These are phyloP conservation scores for Rhadina sibilatrix DNA, from an alignment of 2,113 vertebrate genomes.

Conservation along the genomic window DNA sequence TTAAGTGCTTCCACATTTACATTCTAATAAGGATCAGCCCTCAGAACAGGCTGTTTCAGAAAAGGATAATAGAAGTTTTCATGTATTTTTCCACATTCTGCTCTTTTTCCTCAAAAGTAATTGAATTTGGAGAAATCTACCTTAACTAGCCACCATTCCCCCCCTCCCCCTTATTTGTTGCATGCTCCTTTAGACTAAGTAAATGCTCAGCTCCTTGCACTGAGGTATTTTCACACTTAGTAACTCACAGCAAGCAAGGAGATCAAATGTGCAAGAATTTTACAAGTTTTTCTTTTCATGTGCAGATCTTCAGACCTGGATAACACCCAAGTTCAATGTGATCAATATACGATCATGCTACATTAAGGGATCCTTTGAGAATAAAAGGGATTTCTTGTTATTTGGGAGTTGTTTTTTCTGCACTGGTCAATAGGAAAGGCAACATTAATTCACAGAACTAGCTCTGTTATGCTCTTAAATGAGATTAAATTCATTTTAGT, in stretches of 20 bases:
- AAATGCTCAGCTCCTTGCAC: neutral
- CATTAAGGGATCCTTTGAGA: neutral
- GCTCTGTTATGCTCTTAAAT: neutral
- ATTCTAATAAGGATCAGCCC: neutral
- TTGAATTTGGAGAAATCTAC: neutral
- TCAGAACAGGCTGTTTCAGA: neutral
- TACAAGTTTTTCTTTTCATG: neutral
- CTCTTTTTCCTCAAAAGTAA: neutral
- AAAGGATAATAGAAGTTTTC: neutral
- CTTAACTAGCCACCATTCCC: neutral
- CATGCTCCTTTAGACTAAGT: neutral
- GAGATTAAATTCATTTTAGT: neutral
- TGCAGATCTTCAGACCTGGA: neutral
- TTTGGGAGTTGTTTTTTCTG: neutral
- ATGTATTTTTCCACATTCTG: neutral
- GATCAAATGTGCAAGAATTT: neutral
- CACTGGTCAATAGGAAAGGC: neutral
- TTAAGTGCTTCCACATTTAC: neutral
- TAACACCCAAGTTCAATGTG: neutral
- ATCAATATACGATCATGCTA: neutral
- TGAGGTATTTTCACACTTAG: neutral
- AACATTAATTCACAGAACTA: neutral
- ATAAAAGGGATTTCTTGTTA: neutral
- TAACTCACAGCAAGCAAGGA: neutral
- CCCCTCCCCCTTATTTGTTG: fast-evolving